phyloP scores from a whole-genome alignment of 2,888 invertebrate genomes.

The Anarsia innoxiella region DNA sequence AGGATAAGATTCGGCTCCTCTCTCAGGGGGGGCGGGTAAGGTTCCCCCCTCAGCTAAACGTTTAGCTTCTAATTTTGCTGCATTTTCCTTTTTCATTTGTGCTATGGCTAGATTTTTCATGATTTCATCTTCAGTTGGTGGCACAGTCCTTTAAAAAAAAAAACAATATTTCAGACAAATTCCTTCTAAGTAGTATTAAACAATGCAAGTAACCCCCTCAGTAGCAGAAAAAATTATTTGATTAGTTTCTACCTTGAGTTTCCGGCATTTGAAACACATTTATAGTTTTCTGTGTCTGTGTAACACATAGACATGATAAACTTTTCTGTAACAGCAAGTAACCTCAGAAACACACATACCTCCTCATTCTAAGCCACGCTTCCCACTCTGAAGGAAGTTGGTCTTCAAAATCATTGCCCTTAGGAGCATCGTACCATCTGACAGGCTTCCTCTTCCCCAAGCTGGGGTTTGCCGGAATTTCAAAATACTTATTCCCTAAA shows the following conservation, averaged over 20 bases:
- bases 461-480: conserved; percentile 81
- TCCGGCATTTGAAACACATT: too few species aligned
- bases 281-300: too few species aligned
- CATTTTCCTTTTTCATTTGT: conserved; percentile 83
- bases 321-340: too few species aligned
- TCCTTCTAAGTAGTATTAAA: too few species aligned
- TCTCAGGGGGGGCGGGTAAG: conserved; percentile 36
- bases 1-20: conserved; percentile 66
- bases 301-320: too few species aligned
- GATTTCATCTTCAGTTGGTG: conserved; percentile 85
- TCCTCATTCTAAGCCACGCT: conserved; percentile 84
- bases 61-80: conserved; percentile 78
- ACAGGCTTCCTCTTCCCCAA: conserved; percentile 78
- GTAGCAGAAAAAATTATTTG: neutral
- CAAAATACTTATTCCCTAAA: conserved; percentile 88
- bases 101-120: conserved; percentile 81
- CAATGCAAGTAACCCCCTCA: too few species aligned
- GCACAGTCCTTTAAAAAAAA: conserved; percentile 59
- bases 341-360: too few species aligned
- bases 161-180: too few species aligned
- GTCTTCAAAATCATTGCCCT: conserved; percentile 79
- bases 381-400: conserved; percentile 92
- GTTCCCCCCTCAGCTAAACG: conserved; percentile 66
- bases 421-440: conserved; percentile 83
- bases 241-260: neutral